Percentiles rank a stretch among this genome's conserved stretches.
These are phyloP conservation scores for Oceanites oceanicus DNA, from an alignment of 2,113 vertebrate species.

Conservation along the genomic window DNA sequence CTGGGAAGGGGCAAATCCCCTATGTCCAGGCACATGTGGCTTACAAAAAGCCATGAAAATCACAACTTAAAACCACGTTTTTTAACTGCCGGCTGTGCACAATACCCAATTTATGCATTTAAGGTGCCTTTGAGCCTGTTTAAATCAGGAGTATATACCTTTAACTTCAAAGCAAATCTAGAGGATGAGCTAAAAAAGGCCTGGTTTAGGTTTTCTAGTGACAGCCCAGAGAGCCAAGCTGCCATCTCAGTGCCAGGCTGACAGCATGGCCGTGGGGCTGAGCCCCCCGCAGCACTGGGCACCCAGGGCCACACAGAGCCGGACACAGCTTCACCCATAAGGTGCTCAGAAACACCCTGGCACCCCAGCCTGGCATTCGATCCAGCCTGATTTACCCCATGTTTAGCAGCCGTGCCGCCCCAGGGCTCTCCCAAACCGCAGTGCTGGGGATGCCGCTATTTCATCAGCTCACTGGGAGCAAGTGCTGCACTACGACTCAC, in stretches of 20 bases:
- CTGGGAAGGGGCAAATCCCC: background rate
- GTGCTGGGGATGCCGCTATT: fast-evolving
- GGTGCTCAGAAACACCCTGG: background rate
- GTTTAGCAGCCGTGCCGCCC: background rate
- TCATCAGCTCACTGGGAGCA: background rate
- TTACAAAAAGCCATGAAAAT: background rate
- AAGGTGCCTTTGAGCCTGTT: background rate
- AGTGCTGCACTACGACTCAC: fast-evolving
- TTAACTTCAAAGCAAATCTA: background rate
- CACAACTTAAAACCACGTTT: background rate
- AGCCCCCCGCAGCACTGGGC: fast-evolving
- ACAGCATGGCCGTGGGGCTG: fast-evolving
- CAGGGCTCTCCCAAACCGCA: background rate
- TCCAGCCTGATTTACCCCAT: background rate
- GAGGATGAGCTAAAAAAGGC: background rate
- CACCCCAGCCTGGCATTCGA: fast-evolving
- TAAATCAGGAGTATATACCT: background rate
- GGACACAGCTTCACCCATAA: background rate
- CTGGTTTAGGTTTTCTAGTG: background rate
- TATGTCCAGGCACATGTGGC: fast-evolving
- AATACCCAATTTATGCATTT: background rate
- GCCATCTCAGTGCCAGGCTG: background rate
- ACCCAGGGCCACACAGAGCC: fast-evolving
- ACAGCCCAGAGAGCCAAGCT: background rate
- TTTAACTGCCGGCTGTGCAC: background rate